Evolutionary conservation across 2,888 invertebrate species (phyloP).

Genomic region (Hedychridium roseum): DNA sequence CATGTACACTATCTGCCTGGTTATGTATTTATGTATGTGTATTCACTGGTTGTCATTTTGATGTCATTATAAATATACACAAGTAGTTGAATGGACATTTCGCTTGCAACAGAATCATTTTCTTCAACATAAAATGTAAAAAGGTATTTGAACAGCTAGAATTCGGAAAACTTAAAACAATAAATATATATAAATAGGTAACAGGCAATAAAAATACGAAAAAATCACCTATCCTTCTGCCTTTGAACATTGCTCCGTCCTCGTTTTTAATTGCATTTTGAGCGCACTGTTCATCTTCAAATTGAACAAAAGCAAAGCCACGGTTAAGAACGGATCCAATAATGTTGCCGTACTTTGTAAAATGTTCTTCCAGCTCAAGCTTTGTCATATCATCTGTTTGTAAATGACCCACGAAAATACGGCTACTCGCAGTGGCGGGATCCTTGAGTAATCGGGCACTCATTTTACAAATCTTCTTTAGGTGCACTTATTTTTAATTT

Average conservation of each 20-base stretch:
- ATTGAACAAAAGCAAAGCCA: slow-evolving; percentile 90
- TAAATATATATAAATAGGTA: neutral
- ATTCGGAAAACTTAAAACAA: too few relatives aligned
- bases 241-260: slow-evolving; percentile 76
- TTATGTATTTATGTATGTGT: too few relatives aligned
- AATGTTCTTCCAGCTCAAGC: slow-evolving; percentile 77
- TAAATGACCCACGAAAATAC: slow-evolving; percentile 85
- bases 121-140: too few relatives aligned
- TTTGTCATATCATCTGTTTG: slow-evolving; percentile 73
- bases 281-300: slow-evolving; percentile 77
- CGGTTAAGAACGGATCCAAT: slow-evolving; percentile 76
- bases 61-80: too few relatives aligned
- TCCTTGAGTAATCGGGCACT: slow-evolving; percentile 69
- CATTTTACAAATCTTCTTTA: too few relatives aligned
- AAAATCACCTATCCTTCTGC: slow-evolving; percentile 72
- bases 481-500: too few relatives aligned
- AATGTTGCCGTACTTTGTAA: slow-evolving; percentile 77
- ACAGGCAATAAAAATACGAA: neutral
- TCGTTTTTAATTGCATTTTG: slow-evolving; percentile 77
- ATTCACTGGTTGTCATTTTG: too few relatives aligned
- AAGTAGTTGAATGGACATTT: too few relatives aligned
- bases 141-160: too few relatives aligned
- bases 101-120: too few relatives aligned
- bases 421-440: slow-evolving; percentile 75
- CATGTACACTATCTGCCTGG: too few relatives aligned